Base-by-base conservation (phyloP, 2,797 vertebrate species). In the Peromyscus melanophrys region DNA sequence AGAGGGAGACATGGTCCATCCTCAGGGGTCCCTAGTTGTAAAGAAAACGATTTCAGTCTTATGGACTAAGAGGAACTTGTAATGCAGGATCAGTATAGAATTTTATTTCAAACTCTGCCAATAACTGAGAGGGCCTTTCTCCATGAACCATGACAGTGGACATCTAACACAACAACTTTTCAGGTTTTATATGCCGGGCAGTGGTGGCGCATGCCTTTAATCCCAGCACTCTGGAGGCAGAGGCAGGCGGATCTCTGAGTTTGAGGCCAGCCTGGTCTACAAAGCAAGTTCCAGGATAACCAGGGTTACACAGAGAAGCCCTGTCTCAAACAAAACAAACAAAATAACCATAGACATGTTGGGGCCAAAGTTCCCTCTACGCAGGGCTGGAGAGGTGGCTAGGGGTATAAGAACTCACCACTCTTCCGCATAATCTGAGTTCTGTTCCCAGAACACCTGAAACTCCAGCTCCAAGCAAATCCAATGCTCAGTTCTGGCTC, bases 141-240 rank as follows among this genome's bases (percentile, higher is more conserved):
- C 31, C 59, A 55, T 31, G 9, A 8, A 16, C 23, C 12, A 1
- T 0, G 8, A 23, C 4, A 25, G 0, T 49, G 14, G 52, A 25
- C 16, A 82, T 34, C 11, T 0, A 5, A 11, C 73, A 40, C 4
- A 46, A 40, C 71, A 17, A 21, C 3, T 25, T 34, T 43, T 29
- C 31, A 31, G 55, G 59, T 16, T 1, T 63, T 75, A 14, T 6
- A 14, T 25, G 4, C 23, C 5, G 11, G 37, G 10, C 23, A 13
- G 4, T 25, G 37, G 37, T 75, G 11, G 10, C 0, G 0, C 71
- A 43, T 0, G 23, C 37, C 37, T 75, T 43, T 37, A 75, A 75
- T 6, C 21, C 37, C 23, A 75, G 71, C 71, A 25, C 23, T 75
- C 21, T 12, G 23, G 37, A 75, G 37, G 71, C 37, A 75, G 11